A percentile compares a stretch with the other conserved stretches of the same genome.
These are phyloP conservation scores for Elachura formosa DNA, from an alignment of 2,113 vertebrate species.

Conservation along the genomic window DNA sequence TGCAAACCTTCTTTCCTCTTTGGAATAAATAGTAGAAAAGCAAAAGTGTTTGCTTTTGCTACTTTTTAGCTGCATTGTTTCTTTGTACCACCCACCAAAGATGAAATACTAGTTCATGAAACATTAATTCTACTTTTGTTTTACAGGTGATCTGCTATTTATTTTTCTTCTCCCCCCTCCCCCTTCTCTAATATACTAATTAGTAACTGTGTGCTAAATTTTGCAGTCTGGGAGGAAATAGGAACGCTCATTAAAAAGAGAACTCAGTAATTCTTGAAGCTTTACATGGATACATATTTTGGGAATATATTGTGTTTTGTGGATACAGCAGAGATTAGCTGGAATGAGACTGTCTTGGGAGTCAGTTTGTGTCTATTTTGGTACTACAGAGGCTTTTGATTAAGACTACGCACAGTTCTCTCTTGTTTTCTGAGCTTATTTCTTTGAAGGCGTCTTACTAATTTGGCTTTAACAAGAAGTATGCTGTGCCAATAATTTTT, in stretches of 20 bases:
- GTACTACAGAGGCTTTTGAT: background rate
- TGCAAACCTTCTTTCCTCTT: background rate
- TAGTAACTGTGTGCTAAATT: background rate
- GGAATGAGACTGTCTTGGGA: background rate
- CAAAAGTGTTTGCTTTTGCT: background rate
- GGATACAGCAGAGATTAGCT: background rate
- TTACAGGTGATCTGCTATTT: background rate
- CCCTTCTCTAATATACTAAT: background rate
- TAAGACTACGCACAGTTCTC: background rate
- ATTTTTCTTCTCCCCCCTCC: rapidly evolving
- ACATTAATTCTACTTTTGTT: background rate
- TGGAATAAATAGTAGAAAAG: background rate
- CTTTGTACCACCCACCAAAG: background rate
- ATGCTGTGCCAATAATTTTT: background rate
- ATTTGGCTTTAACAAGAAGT: background rate
- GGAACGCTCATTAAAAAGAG: background rate
- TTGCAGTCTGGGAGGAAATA: background rate
- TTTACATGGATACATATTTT: background rate
- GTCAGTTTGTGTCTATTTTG: background rate
- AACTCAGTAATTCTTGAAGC: background rate
- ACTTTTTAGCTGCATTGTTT: background rate
- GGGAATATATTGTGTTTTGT: background rate
- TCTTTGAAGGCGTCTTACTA: background rate
- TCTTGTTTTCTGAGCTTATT: background rate
- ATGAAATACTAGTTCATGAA: background rate